Percentiles rank a stretch among this genome's conserved stretches.
Evolutionary conservation across 2,113 vertebrate genomes (phyloP).

Genomic region (Heterochromis multidens): DNA sequence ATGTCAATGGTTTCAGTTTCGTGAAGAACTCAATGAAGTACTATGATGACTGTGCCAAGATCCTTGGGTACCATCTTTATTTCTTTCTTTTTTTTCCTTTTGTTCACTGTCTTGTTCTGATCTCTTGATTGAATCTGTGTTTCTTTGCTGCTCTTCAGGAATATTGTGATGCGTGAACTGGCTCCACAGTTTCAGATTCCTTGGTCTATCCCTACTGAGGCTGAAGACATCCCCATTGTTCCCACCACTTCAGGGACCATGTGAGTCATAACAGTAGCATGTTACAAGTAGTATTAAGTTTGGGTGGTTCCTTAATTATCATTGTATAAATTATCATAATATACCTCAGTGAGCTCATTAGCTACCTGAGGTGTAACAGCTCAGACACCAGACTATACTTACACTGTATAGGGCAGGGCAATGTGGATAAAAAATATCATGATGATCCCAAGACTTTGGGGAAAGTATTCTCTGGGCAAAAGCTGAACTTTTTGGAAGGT

Average conservation of each 20-base stretch:
- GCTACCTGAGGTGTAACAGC: too few species aligned
- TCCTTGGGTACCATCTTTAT: conserved; percentile 82
- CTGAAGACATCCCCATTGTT: conserved; percentile 98
- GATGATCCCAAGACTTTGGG: too few species aligned
- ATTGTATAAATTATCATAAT: too few species aligned
- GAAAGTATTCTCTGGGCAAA: too few species aligned
- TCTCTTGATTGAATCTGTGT: background rate
- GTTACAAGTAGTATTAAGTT: too few species aligned
- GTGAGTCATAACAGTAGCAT: conserved; percentile 74
- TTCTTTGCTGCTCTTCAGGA: conserved; percentile 62
- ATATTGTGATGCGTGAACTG: conserved; percentile 97
- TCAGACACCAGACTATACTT: background rate
- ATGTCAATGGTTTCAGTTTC: conserved; percentile 98
- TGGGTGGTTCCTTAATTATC: too few species aligned
- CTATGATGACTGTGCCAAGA: conserved; percentile 98
- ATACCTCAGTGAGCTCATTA: too few species aligned
- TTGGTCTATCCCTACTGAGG: conserved; percentile 97
- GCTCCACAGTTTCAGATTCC: conserved; percentile 98
- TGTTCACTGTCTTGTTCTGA: background rate
- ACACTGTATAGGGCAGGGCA: too few species aligned
- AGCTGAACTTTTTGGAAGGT: too few species aligned
- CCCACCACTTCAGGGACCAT: conserved; percentile 99
- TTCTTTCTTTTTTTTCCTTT: background rate
- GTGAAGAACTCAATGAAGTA: conserved; percentile 99
- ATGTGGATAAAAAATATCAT: too few species aligned